Percentiles rank a stretch among this genome's conserved stretches.
Evolutionary conservation across 2,113 vertebrate genomes (phyloP).

Genomic region (Collichthys lucidus): DNA sequence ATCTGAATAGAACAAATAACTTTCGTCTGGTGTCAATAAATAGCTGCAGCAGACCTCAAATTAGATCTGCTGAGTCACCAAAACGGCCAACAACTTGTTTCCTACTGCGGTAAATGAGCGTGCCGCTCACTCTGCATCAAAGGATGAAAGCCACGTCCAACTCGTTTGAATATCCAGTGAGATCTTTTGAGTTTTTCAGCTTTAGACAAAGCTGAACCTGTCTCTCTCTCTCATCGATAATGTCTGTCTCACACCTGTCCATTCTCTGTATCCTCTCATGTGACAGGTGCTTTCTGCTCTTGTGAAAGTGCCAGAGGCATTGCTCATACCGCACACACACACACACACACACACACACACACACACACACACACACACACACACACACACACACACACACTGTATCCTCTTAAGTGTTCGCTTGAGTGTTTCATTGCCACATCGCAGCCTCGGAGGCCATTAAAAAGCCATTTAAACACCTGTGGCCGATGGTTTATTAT

Average conservation of each 20-base stretch:
- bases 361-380: too few relatives aligned
- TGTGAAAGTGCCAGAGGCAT: conserved; percentile 37
- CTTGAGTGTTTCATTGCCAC: conserved; percentile 55
- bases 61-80: conserved; percentile 61
- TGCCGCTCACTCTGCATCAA: conserved; percentile 29
- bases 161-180: conserved; percentile 3
- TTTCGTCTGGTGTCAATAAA: conserved; percentile 62
- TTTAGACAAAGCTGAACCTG: background rate
- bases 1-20: conserved; percentile 50
- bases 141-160: background rate
- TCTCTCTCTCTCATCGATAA: background rate
- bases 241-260: conserved; percentile 18
- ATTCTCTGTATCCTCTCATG: conserved; percentile 26
- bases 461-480: conserved; percentile 71
- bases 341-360: too few relatives aligned
- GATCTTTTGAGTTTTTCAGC: background rate
- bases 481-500: conserved; percentile 69
- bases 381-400: conserved; percentile 24
- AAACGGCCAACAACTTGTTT: conserved; percentile 54
- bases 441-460: conserved; percentile 47
- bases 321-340: too few relatives aligned
- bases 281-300: conserved; percentile 54
- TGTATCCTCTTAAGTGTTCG: conserved; percentile 54
- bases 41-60: conserved; percentile 55
- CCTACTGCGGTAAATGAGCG: conserved; percentile 26